Evolutionary conservation across 2,797 vertebrate species (phyloP).

Genomic region (Schizothorax lantsangensis): DNA sequence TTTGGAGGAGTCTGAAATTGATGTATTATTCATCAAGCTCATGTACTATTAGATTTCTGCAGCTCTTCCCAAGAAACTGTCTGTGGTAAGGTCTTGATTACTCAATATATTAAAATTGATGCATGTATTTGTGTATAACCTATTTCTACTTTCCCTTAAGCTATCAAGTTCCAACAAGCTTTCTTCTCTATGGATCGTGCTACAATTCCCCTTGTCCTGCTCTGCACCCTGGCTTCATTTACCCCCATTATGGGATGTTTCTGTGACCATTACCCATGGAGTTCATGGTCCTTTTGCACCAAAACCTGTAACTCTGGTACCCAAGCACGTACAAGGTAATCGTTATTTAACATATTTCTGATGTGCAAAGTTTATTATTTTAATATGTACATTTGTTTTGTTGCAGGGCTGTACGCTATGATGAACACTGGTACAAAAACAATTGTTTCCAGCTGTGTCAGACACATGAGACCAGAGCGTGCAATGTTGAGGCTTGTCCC

Average conservation of each 20-base stretch:
- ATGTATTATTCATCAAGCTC: neutral
- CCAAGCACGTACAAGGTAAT: constrained; percentile 74
- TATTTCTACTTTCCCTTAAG: neutral
- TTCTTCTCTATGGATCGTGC: constrained; percentile 63
- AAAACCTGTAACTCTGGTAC: constrained; percentile 85
- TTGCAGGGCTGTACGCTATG: constrained; percentile 72
- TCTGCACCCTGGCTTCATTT: constrained; percentile 67
- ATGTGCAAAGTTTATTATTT: neutral
- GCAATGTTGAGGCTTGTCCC: constrained; percentile 85
- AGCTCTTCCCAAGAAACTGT: neutral
- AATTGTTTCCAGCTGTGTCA: constrained; percentile 81
- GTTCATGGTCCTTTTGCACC: constrained; percentile 85
- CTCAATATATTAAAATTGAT: neutral
- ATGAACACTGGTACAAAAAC: constrained; percentile 80
- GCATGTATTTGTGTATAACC: neutral
- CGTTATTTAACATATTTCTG: neutral
- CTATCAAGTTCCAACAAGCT: neutral
- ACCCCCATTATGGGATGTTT: constrained; percentile 78
- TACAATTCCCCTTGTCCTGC: constrained; percentile 63
- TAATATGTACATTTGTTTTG: constrained; percentile 1
- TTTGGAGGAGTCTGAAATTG: constrained; percentile 1
- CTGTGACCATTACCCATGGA: constrained; percentile 89
- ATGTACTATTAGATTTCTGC: neutral
- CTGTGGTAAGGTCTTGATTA: neutral
- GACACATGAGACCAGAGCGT: constrained; percentile 74